Evolutionary conservation across 64 coral and sea anemone species (phyloP), one percentile per base, ranked within the genome.

Genomic region (Dendrophyllia cribrosa): DNA sequence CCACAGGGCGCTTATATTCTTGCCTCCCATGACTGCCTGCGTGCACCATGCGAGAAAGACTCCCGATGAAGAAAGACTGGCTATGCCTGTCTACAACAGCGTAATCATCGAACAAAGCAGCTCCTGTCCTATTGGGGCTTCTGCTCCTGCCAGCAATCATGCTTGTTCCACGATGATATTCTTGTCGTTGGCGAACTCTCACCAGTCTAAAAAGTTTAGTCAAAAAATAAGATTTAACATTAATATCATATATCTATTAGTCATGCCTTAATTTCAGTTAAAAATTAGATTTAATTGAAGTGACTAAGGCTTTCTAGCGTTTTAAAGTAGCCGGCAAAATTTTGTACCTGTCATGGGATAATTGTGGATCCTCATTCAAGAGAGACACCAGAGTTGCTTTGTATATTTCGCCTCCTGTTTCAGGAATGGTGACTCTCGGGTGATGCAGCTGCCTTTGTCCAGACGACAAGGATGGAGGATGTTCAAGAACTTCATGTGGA

Each of bases 361-460:
- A 76, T 47, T 70, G 58, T 11, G 86, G 80, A 74, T 85, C 90
- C 69, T 92, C 10, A 58, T 85, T 92, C 11, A 92, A 58, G 25
- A 85, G 46, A 74, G 90, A 92, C 10, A 92, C 90, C 0, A 92
- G 71, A 61, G 70, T 88, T 58, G 79, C 51, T 56, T 76, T 92
- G 80, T 85, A 92, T 52, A 83, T 85, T 64, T 85, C 4, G 26
- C 53, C 66, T 60, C 67, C 68, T 21, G 25, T 92, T 14, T 19
- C 78, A 22, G 71, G 48, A 34, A 92, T 84, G 65, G 68, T 74
- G 15, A 83, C 89, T 56, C 66, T 24, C 46, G 66, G 89, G 20
- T 79, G 55, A 78, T 79, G 74, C 59, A 47, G 72, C 58, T 79
- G 43, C n/a, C 66, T 90, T 79, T 56, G 6, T 79, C 64, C 60